phyloP scores from a whole-genome alignment of 2,888 invertebrate genomes.

The Drymonia ruficornis region DNA sequence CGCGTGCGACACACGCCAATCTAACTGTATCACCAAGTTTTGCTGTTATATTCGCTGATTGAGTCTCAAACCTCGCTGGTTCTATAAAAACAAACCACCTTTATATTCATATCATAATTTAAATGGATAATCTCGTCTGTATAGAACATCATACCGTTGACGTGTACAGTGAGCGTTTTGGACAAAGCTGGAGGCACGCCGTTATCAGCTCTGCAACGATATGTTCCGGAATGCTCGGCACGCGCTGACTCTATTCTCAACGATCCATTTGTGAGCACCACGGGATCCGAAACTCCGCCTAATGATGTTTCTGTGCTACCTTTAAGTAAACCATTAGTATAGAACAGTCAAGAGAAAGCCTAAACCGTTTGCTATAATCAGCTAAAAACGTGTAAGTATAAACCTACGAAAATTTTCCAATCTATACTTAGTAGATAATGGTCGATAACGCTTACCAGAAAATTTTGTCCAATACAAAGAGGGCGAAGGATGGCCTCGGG shows the following conservation, averaged over 20 bases:
- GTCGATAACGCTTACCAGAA: conserved; percentile 78
- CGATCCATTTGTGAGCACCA: conserved; percentile 88
- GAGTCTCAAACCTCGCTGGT: conserved; percentile 90
- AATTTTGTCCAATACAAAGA: conserved; percentile 90
- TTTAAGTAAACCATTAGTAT: conserved; percentile 39
- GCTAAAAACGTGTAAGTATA: too few relatives aligned
- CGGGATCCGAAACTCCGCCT: conserved; percentile 77
- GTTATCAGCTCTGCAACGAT: conserved; percentile 93
- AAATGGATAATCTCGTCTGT: background rate
- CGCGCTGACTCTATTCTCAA: conserved; percentile 89
- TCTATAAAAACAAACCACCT: conserved; percentile 72
- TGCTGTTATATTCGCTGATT: conserved; percentile 90
- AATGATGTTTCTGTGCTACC: conserved; percentile 74
- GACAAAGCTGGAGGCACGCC: conserved; percentile 92
- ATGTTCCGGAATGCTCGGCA: conserved; percentile 92
- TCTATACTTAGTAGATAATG: background rate
- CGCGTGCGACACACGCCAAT: conserved; percentile 91
- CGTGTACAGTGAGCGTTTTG: conserved; percentile 92
- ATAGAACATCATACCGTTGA: conserved; percentile 88
- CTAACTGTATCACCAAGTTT: conserved; percentile 90
- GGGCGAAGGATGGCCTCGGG: conserved; percentile 91
- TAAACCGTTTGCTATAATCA: too few relatives aligned
- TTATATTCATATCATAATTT: background rate
- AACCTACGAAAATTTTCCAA: background rate
- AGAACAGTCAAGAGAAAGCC: too few relatives aligned